Evolutionary conservation across 2,113 vertebrate species (phyloP).

Genomic region (Mesoclemmys tuberculata): DNA sequence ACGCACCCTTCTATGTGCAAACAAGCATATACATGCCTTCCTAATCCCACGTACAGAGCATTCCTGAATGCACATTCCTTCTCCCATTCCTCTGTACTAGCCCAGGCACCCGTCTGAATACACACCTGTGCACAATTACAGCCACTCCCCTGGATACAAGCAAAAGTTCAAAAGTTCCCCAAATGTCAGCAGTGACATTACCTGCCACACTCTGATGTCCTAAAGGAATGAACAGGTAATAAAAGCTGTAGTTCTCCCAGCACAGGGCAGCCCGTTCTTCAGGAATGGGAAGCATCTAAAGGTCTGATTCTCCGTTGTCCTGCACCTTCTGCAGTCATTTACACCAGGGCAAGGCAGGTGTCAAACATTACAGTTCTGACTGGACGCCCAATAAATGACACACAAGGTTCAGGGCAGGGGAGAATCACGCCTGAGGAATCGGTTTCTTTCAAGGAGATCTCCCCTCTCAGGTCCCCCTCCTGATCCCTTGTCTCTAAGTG

Average conservation of each 20-base stretch:
- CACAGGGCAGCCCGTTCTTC: neutral
- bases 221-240: neutral
- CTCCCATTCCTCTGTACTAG: neutral
- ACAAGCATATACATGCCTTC: neutral
- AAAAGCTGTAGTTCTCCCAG: neutral
- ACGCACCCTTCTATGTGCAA: neutral
- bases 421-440: neutral
- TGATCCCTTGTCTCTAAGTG: neutral
- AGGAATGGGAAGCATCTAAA: neutral
- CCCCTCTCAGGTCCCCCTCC: neutral
- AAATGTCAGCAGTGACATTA: neutral
- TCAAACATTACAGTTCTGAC: neutral
- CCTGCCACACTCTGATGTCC: neutral
- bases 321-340: neutral
- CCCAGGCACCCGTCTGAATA: neutral
- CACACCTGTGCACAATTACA: neutral
- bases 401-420: neutral
- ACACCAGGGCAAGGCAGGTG: neutral
- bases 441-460: neutral
- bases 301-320: neutral
- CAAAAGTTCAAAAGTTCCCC: neutral
- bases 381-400: neutral
- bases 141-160: neutral
- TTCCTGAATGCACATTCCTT: neutral
- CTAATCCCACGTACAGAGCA: neutral